These are phyloP conservation scores for Microctonus aethiopoides DNA, from an alignment of 2,888 invertebrate species.

Conservation along the genomic window DNA sequence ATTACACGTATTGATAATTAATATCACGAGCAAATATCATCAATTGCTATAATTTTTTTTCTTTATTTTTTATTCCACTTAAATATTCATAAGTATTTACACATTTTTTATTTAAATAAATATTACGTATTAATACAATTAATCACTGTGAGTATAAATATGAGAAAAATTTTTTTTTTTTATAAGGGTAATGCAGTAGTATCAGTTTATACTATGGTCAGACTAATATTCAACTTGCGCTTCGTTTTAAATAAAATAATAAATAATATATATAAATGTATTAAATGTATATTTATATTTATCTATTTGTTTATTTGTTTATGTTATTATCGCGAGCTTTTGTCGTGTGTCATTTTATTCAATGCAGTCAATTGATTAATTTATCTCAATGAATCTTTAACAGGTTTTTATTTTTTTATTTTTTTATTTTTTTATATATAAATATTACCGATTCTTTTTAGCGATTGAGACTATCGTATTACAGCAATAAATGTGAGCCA, in stretches of 20 bases:
- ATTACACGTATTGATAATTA: not conserved
- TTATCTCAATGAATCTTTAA: constrained; percentile 27
- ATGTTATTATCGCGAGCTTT: not conserved
- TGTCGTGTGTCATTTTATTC: not conserved
- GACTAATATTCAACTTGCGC: not conserved
- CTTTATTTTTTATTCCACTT: not conserved
- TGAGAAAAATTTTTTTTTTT: not conserved
- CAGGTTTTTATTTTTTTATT: too few species aligned
- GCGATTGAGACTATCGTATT: constrained; percentile 22
- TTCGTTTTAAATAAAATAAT: not conserved
- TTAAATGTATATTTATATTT: not conserved
- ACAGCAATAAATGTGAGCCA: constrained; percentile 40
- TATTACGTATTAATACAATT: too few species aligned
- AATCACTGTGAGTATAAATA: too few species aligned
- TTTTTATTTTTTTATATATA: constrained; percentile 5
- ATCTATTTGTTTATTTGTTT: not conserved
- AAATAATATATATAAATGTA: too few species aligned
- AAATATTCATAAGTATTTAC: not conserved
- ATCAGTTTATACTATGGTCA: not conserved
- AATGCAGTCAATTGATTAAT: not conserved
- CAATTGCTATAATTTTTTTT: not conserved
- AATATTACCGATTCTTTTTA: constrained; percentile 27
- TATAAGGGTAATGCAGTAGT: not conserved
- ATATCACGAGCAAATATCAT: too few species aligned
- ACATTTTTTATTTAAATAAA: not conserved